These are phyloP conservation scores for Ectobius pallidus DNA, from an alignment of 2,888 invertebrate genomes.

Conservation along the genomic window DNA sequence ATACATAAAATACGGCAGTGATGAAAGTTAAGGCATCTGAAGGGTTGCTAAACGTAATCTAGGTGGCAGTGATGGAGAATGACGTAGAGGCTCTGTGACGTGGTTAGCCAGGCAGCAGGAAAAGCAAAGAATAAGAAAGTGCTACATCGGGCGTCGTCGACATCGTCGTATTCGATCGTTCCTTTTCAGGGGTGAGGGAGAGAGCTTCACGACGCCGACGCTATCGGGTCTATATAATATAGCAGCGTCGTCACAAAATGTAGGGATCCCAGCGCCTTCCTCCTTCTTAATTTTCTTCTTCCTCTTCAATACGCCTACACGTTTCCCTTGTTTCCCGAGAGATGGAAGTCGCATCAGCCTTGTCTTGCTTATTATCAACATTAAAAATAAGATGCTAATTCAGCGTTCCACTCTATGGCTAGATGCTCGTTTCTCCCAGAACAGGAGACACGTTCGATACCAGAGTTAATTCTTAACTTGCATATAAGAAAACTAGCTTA, in stretches of 20 bases:
- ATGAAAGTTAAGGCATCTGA: neutral
- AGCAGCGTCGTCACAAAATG: neutral
- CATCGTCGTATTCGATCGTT: slow-evolving; percentile 11
- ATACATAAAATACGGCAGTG: neutral
- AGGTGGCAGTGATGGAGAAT: slow-evolving; percentile 26
- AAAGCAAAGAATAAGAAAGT: neutral
- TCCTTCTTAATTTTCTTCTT: neutral
- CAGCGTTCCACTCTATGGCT: too few species aligned
- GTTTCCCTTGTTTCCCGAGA: neutral
- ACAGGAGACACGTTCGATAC: too few species aligned
- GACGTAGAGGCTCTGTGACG: slow-evolving; percentile 19
- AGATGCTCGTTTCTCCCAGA: too few species aligned
- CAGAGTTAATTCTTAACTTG: too few species aligned
- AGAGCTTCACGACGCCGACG: slow-evolving; percentile 2
- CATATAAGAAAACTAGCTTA: too few species aligned
- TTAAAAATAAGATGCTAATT: too few species aligned
- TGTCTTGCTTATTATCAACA: too few species aligned
- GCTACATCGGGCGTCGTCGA: neutral
- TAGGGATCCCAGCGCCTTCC: neutral
- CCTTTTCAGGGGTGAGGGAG: neutral
- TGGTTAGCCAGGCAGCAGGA: slow-evolving; percentile 12
- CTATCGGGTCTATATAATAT: neutral
- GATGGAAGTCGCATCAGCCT: slow-evolving; percentile 1
- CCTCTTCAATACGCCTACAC: neutral
- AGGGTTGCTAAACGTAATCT: neutral